phyloP scores from a whole-genome alignment of 2,888 invertebrate species.

The Drosophila emarginata region DNA sequence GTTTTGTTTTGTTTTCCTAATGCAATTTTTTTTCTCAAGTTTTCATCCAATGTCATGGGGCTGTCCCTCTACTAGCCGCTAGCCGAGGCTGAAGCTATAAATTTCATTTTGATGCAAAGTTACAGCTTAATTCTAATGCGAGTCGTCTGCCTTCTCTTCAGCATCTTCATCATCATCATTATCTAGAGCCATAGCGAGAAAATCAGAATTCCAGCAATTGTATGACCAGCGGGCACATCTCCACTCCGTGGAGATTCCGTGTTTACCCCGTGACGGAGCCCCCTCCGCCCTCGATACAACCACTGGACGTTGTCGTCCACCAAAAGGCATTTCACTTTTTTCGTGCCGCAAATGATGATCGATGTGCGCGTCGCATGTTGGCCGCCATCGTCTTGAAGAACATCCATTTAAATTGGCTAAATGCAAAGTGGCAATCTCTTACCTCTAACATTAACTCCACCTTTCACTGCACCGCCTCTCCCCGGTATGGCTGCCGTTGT shows the following conservation, averaged over 20 bases:
- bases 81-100: slow-evolving; percentile 57
- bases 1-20: not conserved
- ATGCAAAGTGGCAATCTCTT: slow-evolving; percentile 58
- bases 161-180: slow-evolving; percentile 39
- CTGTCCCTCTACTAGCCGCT: slow-evolving; percentile 5
- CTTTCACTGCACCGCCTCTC: not conserved
- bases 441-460: not conserved
- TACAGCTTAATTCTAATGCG: slow-evolving; percentile 75
- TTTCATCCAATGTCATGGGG: slow-evolving; percentile 48
- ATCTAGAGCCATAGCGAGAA: slow-evolving; percentile 37
- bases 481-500: too few relatives aligned
- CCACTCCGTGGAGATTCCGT: slow-evolving; percentile 2
- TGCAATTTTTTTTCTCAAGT: slow-evolving; percentile 41
- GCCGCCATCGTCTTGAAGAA: slow-evolving; percentile 40
- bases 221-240: slow-evolving; percentile 59
- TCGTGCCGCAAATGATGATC: slow-evolving; percentile 75
- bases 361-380: slow-evolving; percentile 74
- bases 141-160: slow-evolving; percentile 27
- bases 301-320: not conserved
- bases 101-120: slow-evolving; percentile 77
- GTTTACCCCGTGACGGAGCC: not conserved
- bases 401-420: slow-evolving; percentile 65
- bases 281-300: not conserved
- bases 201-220: slow-evolving; percentile 61
- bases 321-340: slow-evolving; percentile 70